These are phyloP conservation scores for Conus ventricosus DNA, from an alignment of 1,140 invertebrate species.

Conservation along the genomic window DNA sequence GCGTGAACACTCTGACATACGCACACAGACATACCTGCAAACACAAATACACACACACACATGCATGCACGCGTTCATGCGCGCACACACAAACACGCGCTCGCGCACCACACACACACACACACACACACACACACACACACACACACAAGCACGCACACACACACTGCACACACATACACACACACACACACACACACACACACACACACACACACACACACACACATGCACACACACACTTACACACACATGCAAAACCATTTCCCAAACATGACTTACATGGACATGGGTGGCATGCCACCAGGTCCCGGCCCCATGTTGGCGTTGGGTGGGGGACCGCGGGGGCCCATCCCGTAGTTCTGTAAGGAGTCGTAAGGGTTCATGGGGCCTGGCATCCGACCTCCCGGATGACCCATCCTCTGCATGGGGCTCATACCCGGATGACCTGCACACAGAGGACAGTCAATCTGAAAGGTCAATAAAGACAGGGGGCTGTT, in stretches of 20 bases:
- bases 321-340: slow-evolving; percentile 84
- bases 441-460: no score
- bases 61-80: background rate
- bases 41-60: no score
- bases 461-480: no score
- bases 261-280: slow-evolving; percentile 43
- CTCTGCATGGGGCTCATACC: background rate
- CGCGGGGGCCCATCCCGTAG: background rate
- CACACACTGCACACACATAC: background rate
- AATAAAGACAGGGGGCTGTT: no score
- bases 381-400: background rate
- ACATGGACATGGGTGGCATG: slow-evolving; percentile 86
- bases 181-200: background rate
- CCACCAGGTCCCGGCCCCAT: slow-evolving; percentile 83
- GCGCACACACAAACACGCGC: background rate
- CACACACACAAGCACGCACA: no score
- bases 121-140: background rate
- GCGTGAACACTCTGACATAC: no score
- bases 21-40: no score
- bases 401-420: background rate
- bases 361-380: background rate
- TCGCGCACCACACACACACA: background rate
- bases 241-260: no score
- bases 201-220: background rate
- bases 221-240: no score